Conservation (phyloP, 2,113 vertebrate species). For the Charina bottae region DNA sequence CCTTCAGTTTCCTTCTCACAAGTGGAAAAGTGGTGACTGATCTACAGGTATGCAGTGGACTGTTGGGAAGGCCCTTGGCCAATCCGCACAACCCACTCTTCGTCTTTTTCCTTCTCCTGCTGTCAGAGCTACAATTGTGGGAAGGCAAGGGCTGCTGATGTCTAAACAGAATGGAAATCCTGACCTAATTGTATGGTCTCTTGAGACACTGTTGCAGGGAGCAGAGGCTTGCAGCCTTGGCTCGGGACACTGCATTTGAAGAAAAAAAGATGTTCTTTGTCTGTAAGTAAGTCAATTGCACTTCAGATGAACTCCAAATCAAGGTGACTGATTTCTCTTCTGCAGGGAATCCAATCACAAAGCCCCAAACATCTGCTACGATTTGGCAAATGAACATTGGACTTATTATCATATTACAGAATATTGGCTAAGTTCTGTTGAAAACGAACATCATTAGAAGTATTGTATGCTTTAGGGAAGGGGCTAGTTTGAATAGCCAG, state of each 20-base stretch:
- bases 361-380: slow-evolving; percentile 30
- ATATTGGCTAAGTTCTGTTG: slow-evolving; percentile 35
- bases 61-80: not conserved
- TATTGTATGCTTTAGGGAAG: slow-evolving; percentile 35
- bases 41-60: not conserved
- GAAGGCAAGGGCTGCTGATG: not conserved
- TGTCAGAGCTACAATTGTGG: not conserved
- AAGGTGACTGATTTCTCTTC: slow-evolving; percentile 32
- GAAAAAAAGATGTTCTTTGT: not conserved
- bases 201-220: not conserved
- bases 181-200: not conserved
- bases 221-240: not conserved
- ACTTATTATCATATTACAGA: slow-evolving; percentile 25
- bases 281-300: slow-evolving; percentile 6
- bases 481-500: slow-evolving; percentile 21
- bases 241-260: not conserved
- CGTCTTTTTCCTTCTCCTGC: not conserved
- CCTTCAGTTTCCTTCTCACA: not conserved
- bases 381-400: slow-evolving; percentile 28
- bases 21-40: not conserved
- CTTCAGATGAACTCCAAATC: slow-evolving; percentile 21
- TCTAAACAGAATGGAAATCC: not conserved
- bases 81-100: not conserved
- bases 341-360: slow-evolving; percentile 18
- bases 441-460: slow-evolving; percentile 37